Evolutionary conservation across 2,888 invertebrate species (phyloP), one percentile per base, ranked within the genome.

Genomic region (Drosophila pegasa): DNA sequence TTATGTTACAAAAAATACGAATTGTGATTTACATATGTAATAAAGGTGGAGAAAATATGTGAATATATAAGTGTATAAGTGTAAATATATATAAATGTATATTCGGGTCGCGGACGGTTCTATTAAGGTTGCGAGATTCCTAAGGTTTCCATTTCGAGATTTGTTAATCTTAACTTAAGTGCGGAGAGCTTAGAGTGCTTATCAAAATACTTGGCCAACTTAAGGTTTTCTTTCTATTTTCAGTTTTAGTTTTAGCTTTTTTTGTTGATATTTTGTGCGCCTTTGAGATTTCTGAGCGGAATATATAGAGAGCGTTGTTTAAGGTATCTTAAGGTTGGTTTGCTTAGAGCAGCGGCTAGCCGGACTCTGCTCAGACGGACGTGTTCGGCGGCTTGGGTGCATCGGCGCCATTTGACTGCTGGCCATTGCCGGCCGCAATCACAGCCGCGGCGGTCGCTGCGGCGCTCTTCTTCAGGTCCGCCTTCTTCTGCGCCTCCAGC

Each of bases 331-430:
- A 62, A 45, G 51, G 51, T 59, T 64, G 43, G n/a, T 31, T 55
- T 75, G 78, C 87, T 83, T 73, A 52, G 33, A 51, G 40, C 43
- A 25, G 43, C 2, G 25, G n/a, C 43, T 45, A 27, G 16, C 2
- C 16, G 43, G 0, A 14, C 20, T 9, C 18, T n/a, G 56, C 84
- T 90, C 91, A 92, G 25, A 63, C 90, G 50, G 92, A 91, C 33
- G 92, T 92, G 71, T 92, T 92, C 33, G 92, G 91, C 8, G 92
- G 91, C 76, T 92, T 92, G 40, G 90, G 83, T 84, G 69, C 84
- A 84, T 63, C 91, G 81, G 75, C 75, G 73, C 86, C 89, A 29
- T 87, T 67, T n/a, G n/a, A n/a, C 16, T 83, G 68, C 20, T 81
- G 85, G 50, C 72, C 80, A 65, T 84, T 84, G 66, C 74, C 88